These are phyloP conservation scores for Stenotaenia linearis DNA, from an alignment of 2,888 invertebrate species.

Conservation along the genomic window DNA sequence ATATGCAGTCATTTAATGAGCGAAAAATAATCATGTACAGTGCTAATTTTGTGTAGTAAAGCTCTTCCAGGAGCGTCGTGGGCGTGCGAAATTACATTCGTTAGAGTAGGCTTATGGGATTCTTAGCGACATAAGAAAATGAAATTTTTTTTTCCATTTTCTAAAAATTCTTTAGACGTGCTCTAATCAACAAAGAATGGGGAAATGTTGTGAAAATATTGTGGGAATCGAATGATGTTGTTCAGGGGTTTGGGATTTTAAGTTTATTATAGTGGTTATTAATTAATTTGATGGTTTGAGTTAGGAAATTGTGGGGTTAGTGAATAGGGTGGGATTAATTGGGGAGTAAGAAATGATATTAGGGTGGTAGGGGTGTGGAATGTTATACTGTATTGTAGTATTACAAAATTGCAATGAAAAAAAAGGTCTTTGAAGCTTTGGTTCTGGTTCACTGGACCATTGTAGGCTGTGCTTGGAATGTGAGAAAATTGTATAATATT, in stretches of 20 bases:
- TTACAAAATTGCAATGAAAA: too few relatives aligned
- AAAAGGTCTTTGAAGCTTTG: too few relatives aligned
- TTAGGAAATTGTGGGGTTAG: background rate
- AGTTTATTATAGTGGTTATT: background rate
- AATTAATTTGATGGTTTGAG: background rate
- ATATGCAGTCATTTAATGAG: slow-evolving; percentile 12
- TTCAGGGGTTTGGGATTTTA: background rate
- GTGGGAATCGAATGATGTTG: background rate
- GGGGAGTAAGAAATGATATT: background rate
- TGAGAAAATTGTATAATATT: too few relatives aligned
- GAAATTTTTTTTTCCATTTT: background rate
- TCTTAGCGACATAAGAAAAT: background rate
- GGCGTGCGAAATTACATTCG: background rate
- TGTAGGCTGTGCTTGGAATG: too few relatives aligned
- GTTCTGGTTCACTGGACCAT: too few relatives aligned
- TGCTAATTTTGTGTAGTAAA: background rate
- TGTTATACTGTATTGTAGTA: too few relatives aligned
- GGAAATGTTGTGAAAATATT: background rate
- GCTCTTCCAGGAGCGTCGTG: background rate
- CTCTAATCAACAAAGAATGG: background rate
- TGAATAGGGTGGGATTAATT: background rate
- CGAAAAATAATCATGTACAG: slow-evolving; percentile 11
- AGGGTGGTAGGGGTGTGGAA: too few relatives aligned
- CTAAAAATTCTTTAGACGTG: background rate
- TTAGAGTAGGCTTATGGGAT: slow-evolving; percentile 2